phyloP scores from a whole-genome alignment of 2,888 invertebrate genomes.

The Chaetogeoica ovagalla region DNA sequence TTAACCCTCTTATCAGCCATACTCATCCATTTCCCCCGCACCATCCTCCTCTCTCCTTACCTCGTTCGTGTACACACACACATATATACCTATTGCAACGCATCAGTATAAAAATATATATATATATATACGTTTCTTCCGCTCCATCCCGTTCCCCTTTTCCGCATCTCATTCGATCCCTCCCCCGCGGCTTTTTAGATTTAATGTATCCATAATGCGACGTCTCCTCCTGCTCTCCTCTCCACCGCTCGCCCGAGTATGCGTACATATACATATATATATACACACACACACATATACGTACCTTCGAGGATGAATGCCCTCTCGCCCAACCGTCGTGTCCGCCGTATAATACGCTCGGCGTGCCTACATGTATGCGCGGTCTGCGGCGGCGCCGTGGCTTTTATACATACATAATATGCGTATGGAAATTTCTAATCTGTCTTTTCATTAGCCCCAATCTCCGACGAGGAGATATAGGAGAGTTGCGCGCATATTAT shows the following conservation, averaged over 20 bases:
- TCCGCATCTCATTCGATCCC: neutral
- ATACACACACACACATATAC: neutral
- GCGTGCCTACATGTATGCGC: neutral
- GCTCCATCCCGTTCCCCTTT: too few relatives aligned
- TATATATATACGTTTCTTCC: too few relatives aligned
- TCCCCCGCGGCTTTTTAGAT: conserved; percentile 46
- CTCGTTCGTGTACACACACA: too few relatives aligned
- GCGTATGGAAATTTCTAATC: conserved; percentile 49
- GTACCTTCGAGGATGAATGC: neutral
- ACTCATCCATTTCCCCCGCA: conserved; percentile 40
- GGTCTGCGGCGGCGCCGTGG: neutral
- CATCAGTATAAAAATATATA: too few relatives aligned
- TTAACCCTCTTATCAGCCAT: conserved; percentile 52
- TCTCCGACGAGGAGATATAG: neutral
- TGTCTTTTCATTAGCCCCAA: conserved; percentile 47
- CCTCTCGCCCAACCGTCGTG: too few relatives aligned
- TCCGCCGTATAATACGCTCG: neutral
- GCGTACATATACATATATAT: too few relatives aligned
- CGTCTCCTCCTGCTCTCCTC: neutral
- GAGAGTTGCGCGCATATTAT: neutral
- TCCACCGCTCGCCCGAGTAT: too few relatives aligned
- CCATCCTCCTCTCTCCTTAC: too few relatives aligned
- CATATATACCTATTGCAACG: too few relatives aligned
- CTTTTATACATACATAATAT: conserved; percentile 30
- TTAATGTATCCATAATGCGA: conserved; percentile 53